Base-by-base conservation (phyloP, 2,113 vertebrate genomes). In the Notothenia coriiceps region DNA sequence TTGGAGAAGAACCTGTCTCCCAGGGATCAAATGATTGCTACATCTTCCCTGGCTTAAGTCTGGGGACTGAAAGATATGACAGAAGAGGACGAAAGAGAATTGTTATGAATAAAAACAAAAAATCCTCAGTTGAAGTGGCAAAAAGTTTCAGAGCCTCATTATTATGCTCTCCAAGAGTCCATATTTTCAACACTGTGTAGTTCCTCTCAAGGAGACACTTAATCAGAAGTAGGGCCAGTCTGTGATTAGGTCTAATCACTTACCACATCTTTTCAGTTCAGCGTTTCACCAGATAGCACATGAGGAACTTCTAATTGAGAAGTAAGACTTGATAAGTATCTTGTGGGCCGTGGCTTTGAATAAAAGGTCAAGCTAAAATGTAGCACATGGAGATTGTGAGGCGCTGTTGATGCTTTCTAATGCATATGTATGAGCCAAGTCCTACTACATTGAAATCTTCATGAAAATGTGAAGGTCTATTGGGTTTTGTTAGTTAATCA, bases 221-320 rank as follows among this genome's bases (percentile, higher is more conserved):
- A 60, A 15, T 51, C 43, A 67, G 40, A 84, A 75, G 52, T 35
- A 67, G 74, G 70, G 44, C 71, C 76, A 67, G 56, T 62, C 14
- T 35, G 72, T 20, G 80, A 85, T 67, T 55, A 68, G 56, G n/a
- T 69, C 49, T n/a, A 74, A 83, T 78, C 61, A 59, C n/a, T 80
- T 12, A 40, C 5, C 73, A 57, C 51, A 63, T 77, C 14, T 57
- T 59, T 57, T 44, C 29, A 77, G 22, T 49, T 22, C 49, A 57
- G 44, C 43, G 15, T 70, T 80, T 75, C 13, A 51, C 10, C 20
- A 56, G 57, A 63, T 56, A 66, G 14, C 1, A 67, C 63, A 74
- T 74, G 20, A 61, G 43, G 12, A 33, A 47, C 22, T 46, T 13
- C 80, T 61, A 77, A 77, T 55, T 78, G 15, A 68, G 60, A 72